These are phyloP conservation scores for Nemopilema nomurai DNA, from an alignment of 30 jellyfish, hydroid and myxozoan species.

Conservation along the genomic window DNA sequence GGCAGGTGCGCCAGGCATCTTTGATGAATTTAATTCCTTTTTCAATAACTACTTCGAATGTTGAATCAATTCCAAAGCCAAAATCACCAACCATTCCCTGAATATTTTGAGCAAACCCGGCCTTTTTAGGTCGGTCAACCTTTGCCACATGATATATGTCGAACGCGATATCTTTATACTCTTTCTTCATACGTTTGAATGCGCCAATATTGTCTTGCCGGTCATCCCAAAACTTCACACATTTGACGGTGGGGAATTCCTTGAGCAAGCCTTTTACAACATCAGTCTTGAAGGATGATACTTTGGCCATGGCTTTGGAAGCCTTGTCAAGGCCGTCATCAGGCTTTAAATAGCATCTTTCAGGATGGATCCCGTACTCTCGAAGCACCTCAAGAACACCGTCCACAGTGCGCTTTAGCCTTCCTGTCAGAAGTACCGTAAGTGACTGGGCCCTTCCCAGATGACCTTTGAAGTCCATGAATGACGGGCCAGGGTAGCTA, in stretches of 20 bases:
- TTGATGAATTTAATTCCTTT: slow-evolving; percentile 58
- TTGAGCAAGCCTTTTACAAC: slow-evolving; percentile 57
- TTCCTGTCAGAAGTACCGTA: slow-evolving; percentile 81
- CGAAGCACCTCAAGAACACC: slow-evolving; percentile 74
- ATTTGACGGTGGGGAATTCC: slow-evolving; percentile 59
- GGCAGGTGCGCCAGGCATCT: slow-evolving; percentile 70
- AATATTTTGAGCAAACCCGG: background rate
- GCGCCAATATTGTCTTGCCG: slow-evolving; percentile 76
- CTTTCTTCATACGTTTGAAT: slow-evolving; percentile 46
- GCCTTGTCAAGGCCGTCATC: slow-evolving; percentile 22
- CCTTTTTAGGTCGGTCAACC: background rate
- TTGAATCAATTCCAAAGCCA: slow-evolving; percentile 53
- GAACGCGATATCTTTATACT: slow-evolving; percentile 52
- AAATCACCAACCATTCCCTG: slow-evolving; percentile 22
- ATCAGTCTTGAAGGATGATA: slow-evolving; percentile 58
- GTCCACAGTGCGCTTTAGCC: slow-evolving; percentile 63
- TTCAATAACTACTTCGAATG: slow-evolving; percentile 51
- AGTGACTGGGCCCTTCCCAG: slow-evolving; percentile 69
- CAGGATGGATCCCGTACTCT: slow-evolving; percentile 71
- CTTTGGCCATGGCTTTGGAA: slow-evolving; percentile 31
- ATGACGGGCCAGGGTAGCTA: slow-evolving; percentile 89
- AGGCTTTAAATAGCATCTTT: slow-evolving; percentile 71
- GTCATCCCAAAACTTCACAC: slow-evolving; percentile 95
- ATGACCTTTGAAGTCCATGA: slow-evolving; percentile 66
- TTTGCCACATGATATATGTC: slow-evolving; percentile 65